Evolutionary conservation across 2,797 vertebrate species (phyloP).

Genomic region (Parauchenoglanis punctatus): DNA sequence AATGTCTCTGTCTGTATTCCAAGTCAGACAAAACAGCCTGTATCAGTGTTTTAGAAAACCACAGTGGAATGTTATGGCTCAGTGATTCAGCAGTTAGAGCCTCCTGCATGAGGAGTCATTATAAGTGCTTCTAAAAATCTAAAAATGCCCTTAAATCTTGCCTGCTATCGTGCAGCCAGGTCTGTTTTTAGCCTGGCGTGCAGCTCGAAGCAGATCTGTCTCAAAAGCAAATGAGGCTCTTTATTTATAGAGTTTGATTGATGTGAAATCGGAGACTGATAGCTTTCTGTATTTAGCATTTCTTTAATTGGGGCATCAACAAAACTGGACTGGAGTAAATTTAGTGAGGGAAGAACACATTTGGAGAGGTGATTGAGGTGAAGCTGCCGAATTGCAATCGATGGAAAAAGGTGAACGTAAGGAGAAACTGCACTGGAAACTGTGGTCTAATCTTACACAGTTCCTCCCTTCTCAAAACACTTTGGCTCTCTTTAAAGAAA

Average conservation of each 20-base stretch:
- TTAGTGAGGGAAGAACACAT: neutral
- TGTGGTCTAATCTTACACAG: constrained; percentile 65
- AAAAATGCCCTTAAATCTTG: constrained; percentile 22
- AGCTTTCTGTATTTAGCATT: constrained; percentile 31
- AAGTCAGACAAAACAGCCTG: neutral
- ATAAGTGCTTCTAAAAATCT: constrained; percentile 16
- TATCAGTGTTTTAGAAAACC: constrained; percentile 26
- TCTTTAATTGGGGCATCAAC: constrained; percentile 36
- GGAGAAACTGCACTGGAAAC: constrained; percentile 56
- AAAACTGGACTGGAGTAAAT: constrained; percentile 27
- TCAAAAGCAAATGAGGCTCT: constrained; percentile 30
- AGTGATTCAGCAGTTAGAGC: constrained; percentile 29
- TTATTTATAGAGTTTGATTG: constrained; percentile 41
- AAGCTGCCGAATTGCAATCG: neutral
- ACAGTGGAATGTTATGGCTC: neutral
- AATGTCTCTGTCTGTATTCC: too few species aligned
- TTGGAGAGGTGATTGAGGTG: neutral
- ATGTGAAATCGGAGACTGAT: constrained; percentile 19
- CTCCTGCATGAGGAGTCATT: neutral
- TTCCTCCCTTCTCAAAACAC: constrained; percentile 60
- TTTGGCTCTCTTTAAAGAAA: constrained; percentile 64
- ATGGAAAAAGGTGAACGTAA: constrained; percentile 44
- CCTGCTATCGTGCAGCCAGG: constrained; percentile 6
- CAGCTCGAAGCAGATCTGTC: constrained; percentile 31
- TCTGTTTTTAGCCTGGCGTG: constrained; percentile 54